phyloP scores from a whole-genome alignment of 1,140 invertebrate species.

The Drosophila orosa region DNA sequence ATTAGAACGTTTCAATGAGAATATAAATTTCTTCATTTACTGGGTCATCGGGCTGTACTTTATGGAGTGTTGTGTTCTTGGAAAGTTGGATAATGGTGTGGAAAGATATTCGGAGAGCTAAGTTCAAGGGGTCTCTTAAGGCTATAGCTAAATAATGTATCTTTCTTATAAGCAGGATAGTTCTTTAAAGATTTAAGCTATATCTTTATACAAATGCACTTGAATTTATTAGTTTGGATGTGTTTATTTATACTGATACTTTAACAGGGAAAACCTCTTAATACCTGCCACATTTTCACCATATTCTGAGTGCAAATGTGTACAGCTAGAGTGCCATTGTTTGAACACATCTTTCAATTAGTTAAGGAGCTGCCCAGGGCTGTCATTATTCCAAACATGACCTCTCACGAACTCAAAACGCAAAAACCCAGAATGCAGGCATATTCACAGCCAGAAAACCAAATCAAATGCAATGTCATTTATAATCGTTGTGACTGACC shows the following conservation, averaged over 20 bases:
- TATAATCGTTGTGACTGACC: slow-evolving; percentile 71
- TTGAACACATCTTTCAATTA: slow-evolving; percentile 19
- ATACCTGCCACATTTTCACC: background rate
- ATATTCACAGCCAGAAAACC: slow-evolving; percentile 53
- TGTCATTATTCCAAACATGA: slow-evolving; percentile 31
- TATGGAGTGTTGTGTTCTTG: slow-evolving; percentile 8
- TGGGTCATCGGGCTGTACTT: slow-evolving; percentile 55
- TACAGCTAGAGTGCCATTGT: background rate
- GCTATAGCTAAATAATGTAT: background rate
- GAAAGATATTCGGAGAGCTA: background rate
- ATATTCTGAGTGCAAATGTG: background rate
- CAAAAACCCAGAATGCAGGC: slow-evolving; percentile 65
- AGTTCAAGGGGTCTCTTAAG: slow-evolving; percentile 7
- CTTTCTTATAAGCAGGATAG: background rate
- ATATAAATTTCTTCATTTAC: slow-evolving; percentile 72
- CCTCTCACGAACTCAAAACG: slow-evolving; percentile 35
- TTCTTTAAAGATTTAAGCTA: background rate
- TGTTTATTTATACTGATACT: background rate
- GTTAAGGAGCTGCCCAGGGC: slow-evolving; percentile 3
- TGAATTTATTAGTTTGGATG: background rate
- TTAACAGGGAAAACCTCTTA: background rate
- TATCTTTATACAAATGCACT: too few species aligned
- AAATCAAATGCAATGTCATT: slow-evolving; percentile 76
- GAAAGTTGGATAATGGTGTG: slow-evolving; percentile 1
- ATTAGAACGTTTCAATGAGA: slow-evolving; percentile 69